These are phyloP conservation scores for Anoncus sp. DNA, from an alignment of 2,888 invertebrate genomes.

Conservation along the genomic window DNA sequence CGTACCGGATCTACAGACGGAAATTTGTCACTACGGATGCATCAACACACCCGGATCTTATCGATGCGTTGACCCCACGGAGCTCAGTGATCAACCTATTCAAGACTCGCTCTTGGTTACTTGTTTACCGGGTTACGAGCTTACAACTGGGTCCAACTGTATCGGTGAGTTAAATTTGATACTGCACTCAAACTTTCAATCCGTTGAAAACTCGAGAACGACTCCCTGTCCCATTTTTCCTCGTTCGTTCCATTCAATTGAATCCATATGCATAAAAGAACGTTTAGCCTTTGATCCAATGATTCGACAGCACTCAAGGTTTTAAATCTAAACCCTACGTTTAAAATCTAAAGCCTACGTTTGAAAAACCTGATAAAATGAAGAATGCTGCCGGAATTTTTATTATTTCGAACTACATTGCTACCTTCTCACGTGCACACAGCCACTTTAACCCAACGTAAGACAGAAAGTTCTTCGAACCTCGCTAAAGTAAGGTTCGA, in stretches of 20 bases:
- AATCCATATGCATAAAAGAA: neutral
- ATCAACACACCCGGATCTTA: slow-evolving; percentile 86
- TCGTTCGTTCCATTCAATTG: neutral
- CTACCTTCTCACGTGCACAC: neutral
- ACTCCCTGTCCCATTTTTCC: neutral
- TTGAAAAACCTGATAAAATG: neutral
- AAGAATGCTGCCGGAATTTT: neutral
- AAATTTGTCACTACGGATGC: slow-evolving; percentile 82
- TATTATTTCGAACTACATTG: neutral
- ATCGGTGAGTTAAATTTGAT: slow-evolving; percentile 74
- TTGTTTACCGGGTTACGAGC: slow-evolving; percentile 77
- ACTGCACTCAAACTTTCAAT: slow-evolving; percentile 6
- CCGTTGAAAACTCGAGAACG: neutral
- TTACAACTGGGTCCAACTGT: slow-evolving; percentile 73
- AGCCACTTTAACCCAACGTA: too few relatives aligned
- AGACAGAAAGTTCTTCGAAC: too few relatives aligned
- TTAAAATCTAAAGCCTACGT: neutral
- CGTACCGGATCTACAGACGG: slow-evolving; percentile 81
- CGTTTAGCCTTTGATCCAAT: neutral
- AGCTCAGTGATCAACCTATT: slow-evolving; percentile 74
- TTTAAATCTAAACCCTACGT: too few relatives aligned
- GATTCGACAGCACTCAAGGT: too few relatives aligned
- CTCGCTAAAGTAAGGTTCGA: too few relatives aligned
- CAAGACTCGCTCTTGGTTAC: slow-evolving; percentile 69
- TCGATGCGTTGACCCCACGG: slow-evolving; percentile 76